Evolutionary conservation across 2,113 vertebrate genomes (phyloP).

Genomic region (Chaetodon trifascialis): DNA sequence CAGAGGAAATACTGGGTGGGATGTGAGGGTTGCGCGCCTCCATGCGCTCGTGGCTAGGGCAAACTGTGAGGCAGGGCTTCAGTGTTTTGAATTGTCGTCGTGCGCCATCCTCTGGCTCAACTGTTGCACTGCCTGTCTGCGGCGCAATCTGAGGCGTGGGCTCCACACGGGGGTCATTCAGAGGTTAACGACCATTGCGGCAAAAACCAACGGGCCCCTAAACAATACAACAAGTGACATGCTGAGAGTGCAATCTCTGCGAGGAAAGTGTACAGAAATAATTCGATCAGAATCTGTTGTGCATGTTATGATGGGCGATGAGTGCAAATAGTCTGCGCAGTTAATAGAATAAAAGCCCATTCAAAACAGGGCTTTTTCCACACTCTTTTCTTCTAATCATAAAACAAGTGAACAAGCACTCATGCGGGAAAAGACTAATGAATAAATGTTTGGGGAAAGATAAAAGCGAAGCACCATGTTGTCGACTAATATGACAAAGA

Average conservation of each 20-base stretch:
- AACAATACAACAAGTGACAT: conserved; percentile 84
- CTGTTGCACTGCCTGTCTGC: conserved; percentile 74
- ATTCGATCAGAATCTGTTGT: conserved; percentile 60
- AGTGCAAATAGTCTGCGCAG: conserved; percentile 56
- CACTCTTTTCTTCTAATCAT: conserved; percentile 11
- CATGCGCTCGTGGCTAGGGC: conserved; percentile 79
- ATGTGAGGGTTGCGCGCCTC: conserved; percentile 84
- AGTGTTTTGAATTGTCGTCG: conserved; percentile 84
- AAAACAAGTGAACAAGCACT: conserved; percentile 23
- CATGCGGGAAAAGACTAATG: conserved; percentile 26
- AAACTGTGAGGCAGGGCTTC: conserved; percentile 52
- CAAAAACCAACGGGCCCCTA: conserved; percentile 85
- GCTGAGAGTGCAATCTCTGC: conserved; percentile 71
- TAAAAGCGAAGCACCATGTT: conserved; percentile 23
- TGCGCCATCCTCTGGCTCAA: conserved; percentile 92
- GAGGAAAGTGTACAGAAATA: conserved; percentile 52
- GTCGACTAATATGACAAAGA: conserved; percentile 21
- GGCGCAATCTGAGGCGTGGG: conserved; percentile 76
- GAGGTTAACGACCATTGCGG: conserved; percentile 95
- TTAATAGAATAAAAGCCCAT: conserved; percentile 69
- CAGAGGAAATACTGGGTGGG: conserved; percentile 93
- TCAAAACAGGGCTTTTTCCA: conserved; percentile 12
- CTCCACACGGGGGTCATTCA: conserved; percentile 87
- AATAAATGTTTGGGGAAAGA: conserved; percentile 29
- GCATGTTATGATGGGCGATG: conserved; percentile 57